phyloP scores from a whole-genome alignment of 1,140 invertebrate species.

The Hyles euphorbiae region DNA sequence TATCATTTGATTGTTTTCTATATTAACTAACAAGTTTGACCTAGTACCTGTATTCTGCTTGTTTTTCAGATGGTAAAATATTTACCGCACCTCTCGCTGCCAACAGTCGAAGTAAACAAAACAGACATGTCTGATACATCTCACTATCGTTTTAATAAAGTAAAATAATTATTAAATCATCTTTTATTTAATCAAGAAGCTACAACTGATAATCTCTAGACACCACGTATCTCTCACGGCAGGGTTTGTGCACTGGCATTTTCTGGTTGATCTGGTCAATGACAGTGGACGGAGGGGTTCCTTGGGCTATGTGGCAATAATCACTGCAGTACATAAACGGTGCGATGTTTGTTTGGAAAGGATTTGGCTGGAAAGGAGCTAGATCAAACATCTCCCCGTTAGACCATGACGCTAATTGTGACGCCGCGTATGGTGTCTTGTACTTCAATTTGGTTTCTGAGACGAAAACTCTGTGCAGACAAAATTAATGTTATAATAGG shows the following conservation, averaged over 20 bases:
- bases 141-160: not conserved
- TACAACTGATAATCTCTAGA: conserved; percentile 38
- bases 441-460: conserved; percentile 59
- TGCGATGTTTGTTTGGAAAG: conserved; percentile 57
- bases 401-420: conserved; percentile 44
- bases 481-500: conserved; percentile 1
- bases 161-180: not conserved
- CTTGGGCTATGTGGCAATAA: conserved; percentile 58
- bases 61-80: too few relatives aligned
- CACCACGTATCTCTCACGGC: conserved; percentile 41
- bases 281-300: conserved; percentile 47
- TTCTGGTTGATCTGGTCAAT: conserved; percentile 47
- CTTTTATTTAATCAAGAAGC: conserved; percentile 10
- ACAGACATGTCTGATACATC: too few relatives aligned
- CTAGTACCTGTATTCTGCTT: too few relatives aligned
- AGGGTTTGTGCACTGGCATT: conserved; percentile 32
- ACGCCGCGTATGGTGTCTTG: conserved; percentile 43
- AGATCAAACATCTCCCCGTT: conserved; percentile 50
- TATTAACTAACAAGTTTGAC: too few relatives aligned
- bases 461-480: conserved; percentile 47
- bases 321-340: conserved; percentile 69
- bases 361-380: conserved; percentile 52
- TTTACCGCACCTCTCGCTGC: too few relatives aligned
- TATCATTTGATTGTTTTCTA: too few relatives aligned
- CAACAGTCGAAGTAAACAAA: too few relatives aligned